Base-by-base conservation (phyloP, 2,888 invertebrate species). In the Mythimna lalbum region DNA sequence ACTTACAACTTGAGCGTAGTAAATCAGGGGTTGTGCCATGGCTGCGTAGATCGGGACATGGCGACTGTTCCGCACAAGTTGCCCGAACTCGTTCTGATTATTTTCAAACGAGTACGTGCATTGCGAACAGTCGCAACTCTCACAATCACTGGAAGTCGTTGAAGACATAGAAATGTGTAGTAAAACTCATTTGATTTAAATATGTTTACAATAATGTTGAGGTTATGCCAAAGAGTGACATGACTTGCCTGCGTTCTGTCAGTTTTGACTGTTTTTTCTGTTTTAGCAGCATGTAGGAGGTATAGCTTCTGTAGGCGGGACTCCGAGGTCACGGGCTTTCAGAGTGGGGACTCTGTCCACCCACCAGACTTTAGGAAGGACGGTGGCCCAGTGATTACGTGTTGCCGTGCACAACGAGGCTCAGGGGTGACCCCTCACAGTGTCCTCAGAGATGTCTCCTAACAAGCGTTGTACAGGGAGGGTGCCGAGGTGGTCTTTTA, bases 1-100 rank as follows among this genome's bases (percentile, higher is more conserved):
- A 90, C 92, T 84, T 88, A 95, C 94, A 74, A 92, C 72, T 87
- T 91, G 85, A 9, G 94, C 87, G 50, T 91, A 94, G 78, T 94
- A 95, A 49, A 95, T 78, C 0, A 93, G 81, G 2, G 94, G 94
- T 1, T 92, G 89, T 0, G 86, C 88, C 83, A 90, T 82, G 1
- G 87, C 80, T 3, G 89, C 71, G 63, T 85, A 90, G 67, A 89
- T 88, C 0, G 89, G 90, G 6, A 66, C 71, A 9, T 72, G 69
- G 21, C 74, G 73, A 1, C 76, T 64, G 17, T 55, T 71, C 12
- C 64, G 67, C 55, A 61, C 64, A 10, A 69, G 68, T 27, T 66
- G 71, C 27, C 73, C 77, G 33, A 49, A 63, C 5, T 39, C 36
- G 47, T 80, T 65, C 27, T 55, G 47, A 43, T 55, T 71, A 52